Evolutionary conservation across 2,113 vertebrate genomes (phyloP), one percentile per base, ranked within the genome.

Genomic region (Arvicanthis niloticus): DNA sequence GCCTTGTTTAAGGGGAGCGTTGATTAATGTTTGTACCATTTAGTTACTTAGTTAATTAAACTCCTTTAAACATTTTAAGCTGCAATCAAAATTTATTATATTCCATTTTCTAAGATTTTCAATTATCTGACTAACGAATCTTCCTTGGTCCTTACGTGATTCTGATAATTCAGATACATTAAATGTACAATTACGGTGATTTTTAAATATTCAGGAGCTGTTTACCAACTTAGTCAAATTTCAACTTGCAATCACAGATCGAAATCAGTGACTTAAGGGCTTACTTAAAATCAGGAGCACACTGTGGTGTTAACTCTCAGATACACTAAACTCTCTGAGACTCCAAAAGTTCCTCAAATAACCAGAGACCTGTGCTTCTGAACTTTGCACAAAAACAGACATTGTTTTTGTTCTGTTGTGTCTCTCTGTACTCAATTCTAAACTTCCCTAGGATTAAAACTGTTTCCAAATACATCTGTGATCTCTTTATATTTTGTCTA

Each of bases 41-140:
- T 96, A 93, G 88, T 94, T 93, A 95, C 93, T 98, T 97, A 94
- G 90, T 97, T 97, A 97, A 97, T 98, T 96, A 97, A 98, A 97
- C 85, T 48, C 95, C 93, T 96, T 98, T 88, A 98, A 94, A 96
- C 93, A 88, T 97, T 88, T 96, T 81, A 96, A 94, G 85, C 88
- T 92, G 95, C 80, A 96, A 97, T 98, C 97, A 88, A 93, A 96
- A 78, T 97, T 96, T 95, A 97, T 97, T 96, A 89, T 97, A 94
- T 96, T 97, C 95, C 2, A 0, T 96, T 96, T 96, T 93, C 93
- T 67, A 92, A 78, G 77, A 93, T 95, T 97, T 89, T 81, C 84
- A 94, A 92, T 96, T 93, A 97, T 95, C 88, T 67, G 58, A 82
- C 96, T 94, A 89, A 95, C 70, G 40, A 85, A 92, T 92, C 58